Base-by-base conservation (phyloP, 2,888 invertebrate species). In the Drosophila gaucha region DNA sequence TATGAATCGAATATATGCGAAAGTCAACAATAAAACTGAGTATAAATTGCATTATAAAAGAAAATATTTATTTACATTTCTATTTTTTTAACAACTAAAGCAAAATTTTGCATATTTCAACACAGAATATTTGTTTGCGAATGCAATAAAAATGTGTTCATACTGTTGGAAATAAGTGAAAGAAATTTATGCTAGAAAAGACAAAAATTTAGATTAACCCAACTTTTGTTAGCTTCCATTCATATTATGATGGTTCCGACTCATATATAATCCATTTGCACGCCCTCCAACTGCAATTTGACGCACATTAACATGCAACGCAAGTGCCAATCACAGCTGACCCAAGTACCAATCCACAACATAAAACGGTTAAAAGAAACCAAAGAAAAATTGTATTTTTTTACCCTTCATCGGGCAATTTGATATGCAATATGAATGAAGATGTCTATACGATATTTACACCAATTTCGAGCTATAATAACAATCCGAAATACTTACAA, bases 391-490 rank as follows among this genome's bases (percentile, higher is more conserved):
- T 59, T 71, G 59, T 59, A n/a, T 47, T 36, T 41, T 14, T 55
- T 30, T 36, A 46, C 28, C 65, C 54, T 39, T 24, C 47, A 54
- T 46, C 38, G 46, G 22, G 50, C 49, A 43, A 73, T 73, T 59
- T 31, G 33, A 56, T 67, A 49, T 74, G 67, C 70, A 62, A 58
- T 67, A 74, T 71, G 71, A 60, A 63, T 73, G 68, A 57, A 46
- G 51, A 50, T 69, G 69, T 68, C 74, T 52, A 49, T 24, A 68
- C 47, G 58, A 68, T 60, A 62, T 78, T 77, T 66, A 62, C 77
- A 58, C 54, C 73, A 71, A 67, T 72, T 67, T 72, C 46, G 68
- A 74, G 72, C 58, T 35, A 63, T 63, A 74, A 74, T 68, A 74
- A 74, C 74, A 74, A 74, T 63, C 41, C 24, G 16, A 44, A 54